Conservation (phyloP, 1,140 invertebrate species). For the Oedothorax gibbosus region DNA sequence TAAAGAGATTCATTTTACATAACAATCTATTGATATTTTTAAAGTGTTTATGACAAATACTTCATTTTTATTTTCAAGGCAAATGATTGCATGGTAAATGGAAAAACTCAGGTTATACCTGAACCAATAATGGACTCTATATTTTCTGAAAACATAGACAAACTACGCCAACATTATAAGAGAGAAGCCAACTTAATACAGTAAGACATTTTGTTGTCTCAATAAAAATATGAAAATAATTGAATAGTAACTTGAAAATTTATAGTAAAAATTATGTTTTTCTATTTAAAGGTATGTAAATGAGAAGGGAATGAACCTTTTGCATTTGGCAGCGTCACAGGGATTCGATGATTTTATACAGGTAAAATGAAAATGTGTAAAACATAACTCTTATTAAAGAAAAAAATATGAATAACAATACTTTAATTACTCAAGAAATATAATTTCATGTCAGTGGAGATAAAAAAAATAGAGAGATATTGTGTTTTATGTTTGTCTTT, state of each 20-base stretch:
- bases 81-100: neutral
- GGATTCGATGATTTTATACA: slow-evolving; percentile 10
- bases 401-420: too few relatives aligned
- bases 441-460: too few relatives aligned
- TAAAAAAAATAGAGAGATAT: too few relatives aligned
- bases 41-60: neutral
- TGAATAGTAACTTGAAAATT: neutral
- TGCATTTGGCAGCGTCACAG: slow-evolving; percentile 25
- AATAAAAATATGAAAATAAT: neutral
- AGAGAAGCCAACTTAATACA: neutral
- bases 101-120: neutral
- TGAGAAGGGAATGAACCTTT: slow-evolving; percentile 20
- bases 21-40: neutral
- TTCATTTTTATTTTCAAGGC: neutral
- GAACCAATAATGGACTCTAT: neutral
- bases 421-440: too few relatives aligned
- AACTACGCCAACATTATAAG: neutral
- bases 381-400: too few relatives aligned
- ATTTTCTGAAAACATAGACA: neutral
- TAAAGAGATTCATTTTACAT: neutral
- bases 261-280: neutral
- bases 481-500: too few relatives aligned
- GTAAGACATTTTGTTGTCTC: neutral
- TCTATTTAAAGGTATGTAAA: slow-evolving; percentile 11
- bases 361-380: neutral